phyloP scores from a whole-genome alignment of 2,888 invertebrate species.

The Steinernema hermaphroditum region DNA sequence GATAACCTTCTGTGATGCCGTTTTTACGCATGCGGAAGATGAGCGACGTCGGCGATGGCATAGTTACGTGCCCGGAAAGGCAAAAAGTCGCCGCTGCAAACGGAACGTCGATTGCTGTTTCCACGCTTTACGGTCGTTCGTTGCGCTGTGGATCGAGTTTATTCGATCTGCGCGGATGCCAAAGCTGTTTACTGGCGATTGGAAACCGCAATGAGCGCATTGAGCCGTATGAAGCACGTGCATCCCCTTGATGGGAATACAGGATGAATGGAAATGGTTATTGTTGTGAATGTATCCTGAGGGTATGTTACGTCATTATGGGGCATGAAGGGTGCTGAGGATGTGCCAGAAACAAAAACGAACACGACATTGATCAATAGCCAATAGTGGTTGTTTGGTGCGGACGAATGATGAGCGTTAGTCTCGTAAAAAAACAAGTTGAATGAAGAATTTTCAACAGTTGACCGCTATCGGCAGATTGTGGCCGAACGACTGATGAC shows the following conservation, averaged over 20 bases:
- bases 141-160: not conserved
- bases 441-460: too few relatives aligned
- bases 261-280: not conserved
- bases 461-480: too few relatives aligned
- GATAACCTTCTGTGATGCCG: not conserved
- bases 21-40: not conserved
- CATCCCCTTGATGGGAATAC: not conserved
- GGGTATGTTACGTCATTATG: too few relatives aligned
- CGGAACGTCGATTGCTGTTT: not conserved
- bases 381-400: too few relatives aligned
- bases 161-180: conserved; percentile 9
- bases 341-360: too few relatives aligned
- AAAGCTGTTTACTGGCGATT: not conserved
- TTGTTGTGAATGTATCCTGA: too few relatives aligned
- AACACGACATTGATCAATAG: too few relatives aligned
- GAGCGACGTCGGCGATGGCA: not conserved
- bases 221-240: not conserved
- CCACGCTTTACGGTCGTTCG: not conserved
- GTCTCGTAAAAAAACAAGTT: too few relatives aligned
- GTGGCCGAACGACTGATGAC: too few relatives aligned
- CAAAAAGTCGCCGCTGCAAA: not conserved
- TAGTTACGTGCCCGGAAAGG: not conserved
- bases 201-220: conserved; percentile 2
- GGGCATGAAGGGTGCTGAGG: too few relatives aligned
- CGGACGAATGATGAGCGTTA: too few relatives aligned